phyloP scores from a whole-genome alignment of 2,113 vertebrate genomes.

The Synchiropus splendidus region DNA sequence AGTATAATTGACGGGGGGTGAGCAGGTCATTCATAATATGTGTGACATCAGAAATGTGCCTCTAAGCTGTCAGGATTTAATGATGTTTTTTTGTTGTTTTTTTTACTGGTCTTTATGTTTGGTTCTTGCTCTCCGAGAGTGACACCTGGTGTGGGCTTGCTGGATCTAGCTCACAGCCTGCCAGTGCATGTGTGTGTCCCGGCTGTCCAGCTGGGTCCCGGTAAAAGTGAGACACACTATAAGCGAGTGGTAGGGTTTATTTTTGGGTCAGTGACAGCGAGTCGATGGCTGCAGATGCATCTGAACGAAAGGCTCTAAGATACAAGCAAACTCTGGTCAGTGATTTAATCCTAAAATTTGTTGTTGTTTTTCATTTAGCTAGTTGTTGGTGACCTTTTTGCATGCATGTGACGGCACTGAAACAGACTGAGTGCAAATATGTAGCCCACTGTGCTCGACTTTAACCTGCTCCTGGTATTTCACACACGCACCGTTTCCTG shows the following conservation, averaged over 20 bases:
- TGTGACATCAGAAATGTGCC: too few species aligned
- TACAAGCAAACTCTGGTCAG: constrained; percentile 82
- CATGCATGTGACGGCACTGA: constrained; percentile 1
- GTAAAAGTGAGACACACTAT: constrained; percentile 56
- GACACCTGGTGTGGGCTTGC: background rate
- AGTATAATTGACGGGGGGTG: too few species aligned
- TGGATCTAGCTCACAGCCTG: constrained; percentile 17
- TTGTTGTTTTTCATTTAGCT: background rate
- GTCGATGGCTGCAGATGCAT: constrained; percentile 79
- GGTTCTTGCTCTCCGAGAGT: too few species aligned
- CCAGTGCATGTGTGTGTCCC: constrained; percentile 17
- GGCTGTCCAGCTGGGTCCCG: constrained; percentile 24
- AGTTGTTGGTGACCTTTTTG: background rate
- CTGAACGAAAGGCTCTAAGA: constrained; percentile 73
- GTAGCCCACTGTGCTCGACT: background rate
- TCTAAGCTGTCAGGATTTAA: too few species aligned
- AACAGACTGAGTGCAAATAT: background rate
- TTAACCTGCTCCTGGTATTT: background rate
- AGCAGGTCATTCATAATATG: too few species aligned
- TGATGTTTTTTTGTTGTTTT: too few species aligned
- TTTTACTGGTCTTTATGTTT: too few species aligned
- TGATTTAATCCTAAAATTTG: constrained; percentile 15
- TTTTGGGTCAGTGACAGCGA: constrained; percentile 74
- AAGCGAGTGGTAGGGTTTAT: constrained; percentile 55
- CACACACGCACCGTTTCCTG: background rate